phyloP scores from a whole-genome alignment of 2,888 invertebrate genomes.

The Carabus problematicus region DNA sequence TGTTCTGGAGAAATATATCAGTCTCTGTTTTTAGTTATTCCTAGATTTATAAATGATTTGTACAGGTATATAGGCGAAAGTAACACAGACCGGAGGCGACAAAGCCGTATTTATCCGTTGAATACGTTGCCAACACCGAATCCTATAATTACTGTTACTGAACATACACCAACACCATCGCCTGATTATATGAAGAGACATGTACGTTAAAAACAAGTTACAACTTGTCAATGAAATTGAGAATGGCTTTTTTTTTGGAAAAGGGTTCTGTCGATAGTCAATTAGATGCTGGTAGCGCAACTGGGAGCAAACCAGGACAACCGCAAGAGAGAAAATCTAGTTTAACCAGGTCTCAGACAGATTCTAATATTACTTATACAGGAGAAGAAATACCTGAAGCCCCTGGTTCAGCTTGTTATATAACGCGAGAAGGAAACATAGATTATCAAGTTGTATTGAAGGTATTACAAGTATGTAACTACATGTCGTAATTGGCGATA shows the following conservation, averaged over 20 bases:
- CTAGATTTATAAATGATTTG: conserved; percentile 1
- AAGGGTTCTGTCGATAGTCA: conserved; percentile 88
- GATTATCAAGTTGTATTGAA: conserved; percentile 88
- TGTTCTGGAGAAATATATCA: too few relatives aligned
- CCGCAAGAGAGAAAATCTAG: conserved; percentile 74
- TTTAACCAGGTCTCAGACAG: conserved; percentile 86
- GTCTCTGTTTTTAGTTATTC: background rate
- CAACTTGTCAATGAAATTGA: conserved; percentile 4
- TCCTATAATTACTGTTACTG: conserved; percentile 96
- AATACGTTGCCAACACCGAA: conserved; percentile 75
- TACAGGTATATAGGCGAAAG: conserved; percentile 76
- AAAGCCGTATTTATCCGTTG: conserved; percentile 61
- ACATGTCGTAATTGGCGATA: background rate
- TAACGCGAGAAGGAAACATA: conserved; percentile 93
- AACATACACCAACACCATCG: conserved; percentile 92
- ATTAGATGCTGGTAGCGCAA: conserved; percentile 73
- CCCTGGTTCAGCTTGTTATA: conserved; percentile 87
- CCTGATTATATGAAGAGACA: conserved; percentile 85
- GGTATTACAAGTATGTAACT: conserved; percentile 58
- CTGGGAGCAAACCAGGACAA: conserved; percentile 66
- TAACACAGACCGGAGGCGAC: conserved; percentile 68
- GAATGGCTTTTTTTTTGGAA: background rate
- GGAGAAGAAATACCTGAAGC: conserved; percentile 88
- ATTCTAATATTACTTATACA: conserved; percentile 89
- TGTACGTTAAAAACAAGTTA: conserved; percentile 58